Evolutionary conservation across 1,140 invertebrate species (phyloP).

Genomic region (Charaxes varanes): DNA sequence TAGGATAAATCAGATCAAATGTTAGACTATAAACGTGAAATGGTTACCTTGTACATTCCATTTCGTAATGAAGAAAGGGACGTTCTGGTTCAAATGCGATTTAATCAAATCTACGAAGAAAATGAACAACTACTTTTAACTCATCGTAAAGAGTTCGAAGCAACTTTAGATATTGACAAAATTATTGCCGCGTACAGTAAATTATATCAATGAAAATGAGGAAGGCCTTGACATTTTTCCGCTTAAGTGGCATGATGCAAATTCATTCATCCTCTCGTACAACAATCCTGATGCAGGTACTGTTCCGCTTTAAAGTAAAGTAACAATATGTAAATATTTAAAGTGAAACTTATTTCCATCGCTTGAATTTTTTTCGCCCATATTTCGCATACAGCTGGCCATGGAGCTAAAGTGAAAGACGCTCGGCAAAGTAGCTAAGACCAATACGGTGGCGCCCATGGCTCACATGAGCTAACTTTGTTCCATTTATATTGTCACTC

Average conservation of each 20-base stretch:
- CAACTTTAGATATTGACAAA: slow-evolving; percentile 3
- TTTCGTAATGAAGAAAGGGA: slow-evolving; percentile 37
- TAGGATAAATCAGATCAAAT: slow-evolving; percentile 42
- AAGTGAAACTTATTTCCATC: too few relatives aligned
- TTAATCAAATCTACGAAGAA: slow-evolving; percentile 2
- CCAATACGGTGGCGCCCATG: too few relatives aligned
- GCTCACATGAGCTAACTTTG: too few relatives aligned
- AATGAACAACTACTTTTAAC: slow-evolving; percentile 5
- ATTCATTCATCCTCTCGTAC: slow-evolving; percentile 1
- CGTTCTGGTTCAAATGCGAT: slow-evolving; percentile 2
- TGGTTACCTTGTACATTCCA: slow-evolving; percentile 39
- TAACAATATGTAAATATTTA: too few relatives aligned
- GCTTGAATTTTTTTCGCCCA: too few relatives aligned
- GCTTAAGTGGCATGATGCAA: background rate
- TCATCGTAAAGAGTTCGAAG: slow-evolving; percentile 1
- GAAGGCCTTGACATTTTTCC: slow-evolving; percentile 1
- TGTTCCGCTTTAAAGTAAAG: background rate
- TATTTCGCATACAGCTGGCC: too few relatives aligned
- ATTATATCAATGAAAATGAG: slow-evolving; percentile 3
- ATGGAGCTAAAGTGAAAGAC: too few relatives aligned
- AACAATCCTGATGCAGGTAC: slow-evolving; percentile 4
- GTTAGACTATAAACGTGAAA: slow-evolving; percentile 46
- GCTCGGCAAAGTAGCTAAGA: too few relatives aligned
- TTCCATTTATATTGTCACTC: too few relatives aligned
- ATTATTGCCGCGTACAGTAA: background rate